Evolutionary conservation across 2,888 invertebrate species (phyloP).

Genomic region (Ormyrus rosae): DNA sequence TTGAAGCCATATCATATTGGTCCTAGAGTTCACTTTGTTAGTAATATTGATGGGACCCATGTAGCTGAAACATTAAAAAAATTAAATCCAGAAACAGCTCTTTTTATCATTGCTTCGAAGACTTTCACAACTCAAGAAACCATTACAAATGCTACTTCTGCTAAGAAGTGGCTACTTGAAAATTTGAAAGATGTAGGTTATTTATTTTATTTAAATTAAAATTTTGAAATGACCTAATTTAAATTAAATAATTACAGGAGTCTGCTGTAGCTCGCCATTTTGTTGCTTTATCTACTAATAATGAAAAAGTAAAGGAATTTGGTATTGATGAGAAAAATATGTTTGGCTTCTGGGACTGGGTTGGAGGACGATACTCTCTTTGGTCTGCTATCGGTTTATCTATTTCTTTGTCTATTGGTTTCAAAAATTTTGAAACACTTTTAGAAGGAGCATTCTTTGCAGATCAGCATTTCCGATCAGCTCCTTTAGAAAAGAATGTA

Average conservation of each 20-base stretch:
- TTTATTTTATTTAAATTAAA: constrained; percentile 25
- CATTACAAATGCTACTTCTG: constrained; percentile 98
- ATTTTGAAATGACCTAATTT: constrained; percentile 28
- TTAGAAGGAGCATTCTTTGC: constrained; percentile 94
- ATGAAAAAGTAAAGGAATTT: constrained; percentile 94
- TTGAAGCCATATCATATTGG: constrained; percentile 93
- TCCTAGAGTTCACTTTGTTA: constrained; percentile 95
- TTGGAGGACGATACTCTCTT: constrained; percentile 96
- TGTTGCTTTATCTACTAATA: constrained; percentile 98
- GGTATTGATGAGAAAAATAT: constrained; percentile 98
- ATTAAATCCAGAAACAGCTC: constrained; percentile 92
- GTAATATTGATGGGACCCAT: constrained; percentile 99
- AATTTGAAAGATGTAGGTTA: constrained; percentile 88
- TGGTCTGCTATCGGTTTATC: constrained; percentile 99
- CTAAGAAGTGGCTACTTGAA: constrained; percentile 96
- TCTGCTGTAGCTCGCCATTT: constrained; percentile 96
- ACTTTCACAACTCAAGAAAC: constrained; percentile 99
- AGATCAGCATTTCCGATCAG: constrained; percentile 93
- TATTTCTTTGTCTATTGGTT: constrained; percentile 94
- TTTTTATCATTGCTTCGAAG: constrained; percentile 99
- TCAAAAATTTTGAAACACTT: constrained; percentile 94
- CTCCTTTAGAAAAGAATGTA: constrained; percentile 95
- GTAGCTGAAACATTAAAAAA: constrained; percentile 94
- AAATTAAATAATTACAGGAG: constrained; percentile 76
- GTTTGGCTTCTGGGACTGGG: constrained; percentile 99